These are phyloP conservation scores for Spinibarbus caldwelli DNA, from an alignment of 2,797 vertebrate species.

Conservation along the genomic window DNA sequence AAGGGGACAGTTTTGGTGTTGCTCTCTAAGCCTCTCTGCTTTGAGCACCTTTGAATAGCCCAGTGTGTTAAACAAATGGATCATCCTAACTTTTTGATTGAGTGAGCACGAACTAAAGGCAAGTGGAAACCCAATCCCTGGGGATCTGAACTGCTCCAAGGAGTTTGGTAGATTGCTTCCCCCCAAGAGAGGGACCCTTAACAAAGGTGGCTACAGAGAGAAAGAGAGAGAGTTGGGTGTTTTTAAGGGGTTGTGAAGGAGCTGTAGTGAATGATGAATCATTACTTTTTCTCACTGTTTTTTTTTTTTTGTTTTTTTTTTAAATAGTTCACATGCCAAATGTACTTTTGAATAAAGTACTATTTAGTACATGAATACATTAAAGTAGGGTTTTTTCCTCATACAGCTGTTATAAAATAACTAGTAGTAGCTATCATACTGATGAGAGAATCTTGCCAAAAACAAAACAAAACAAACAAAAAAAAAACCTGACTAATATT, in stretches of 20 bases:
- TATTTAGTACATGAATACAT: not conserved
- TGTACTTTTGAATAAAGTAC: not conserved
- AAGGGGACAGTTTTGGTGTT: constrained; percentile 63
- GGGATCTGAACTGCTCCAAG: constrained; percentile 77
- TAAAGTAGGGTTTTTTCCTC: not conserved
- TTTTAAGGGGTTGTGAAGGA: not conserved
- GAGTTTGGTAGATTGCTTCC: constrained; percentile 79
- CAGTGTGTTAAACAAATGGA: constrained; percentile 86
- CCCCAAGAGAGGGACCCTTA: constrained; percentile 69
- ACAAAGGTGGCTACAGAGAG: constrained; percentile 78
- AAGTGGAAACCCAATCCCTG: constrained; percentile 82
- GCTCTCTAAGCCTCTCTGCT: constrained; percentile 73
- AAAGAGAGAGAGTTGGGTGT: constrained; percentile 52
- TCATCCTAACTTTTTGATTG: constrained; percentile 86
- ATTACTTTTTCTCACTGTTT: not conserved
- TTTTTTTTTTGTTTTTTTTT: too few relatives aligned
- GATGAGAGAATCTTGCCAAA: too few relatives aligned
- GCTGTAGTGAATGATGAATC: not conserved
- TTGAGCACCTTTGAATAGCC: constrained; percentile 80
- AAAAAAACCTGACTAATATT: too few relatives aligned
- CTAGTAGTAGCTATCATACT: too few relatives aligned
- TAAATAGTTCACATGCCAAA: not conserved
- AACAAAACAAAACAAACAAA: too few relatives aligned
- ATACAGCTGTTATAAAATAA: not conserved
- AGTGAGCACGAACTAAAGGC: constrained; percentile 84